phyloP scores from a whole-genome alignment of 1,140 invertebrate species.

The Hylaeus anthracinus region DNA sequence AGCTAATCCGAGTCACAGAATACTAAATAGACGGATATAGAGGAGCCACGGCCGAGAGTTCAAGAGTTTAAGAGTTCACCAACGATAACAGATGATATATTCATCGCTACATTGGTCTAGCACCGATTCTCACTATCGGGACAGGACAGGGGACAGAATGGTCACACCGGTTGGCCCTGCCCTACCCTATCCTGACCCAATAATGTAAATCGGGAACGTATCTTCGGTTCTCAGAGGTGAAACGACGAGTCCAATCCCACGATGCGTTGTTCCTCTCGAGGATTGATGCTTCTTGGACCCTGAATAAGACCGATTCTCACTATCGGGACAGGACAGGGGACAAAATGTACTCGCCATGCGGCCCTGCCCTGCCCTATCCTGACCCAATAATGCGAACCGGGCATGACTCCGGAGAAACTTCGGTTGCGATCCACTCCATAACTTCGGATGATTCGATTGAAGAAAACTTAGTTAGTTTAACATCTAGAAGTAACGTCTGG shows the following conservation, averaged over 20 bases:
- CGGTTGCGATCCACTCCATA: background rate
- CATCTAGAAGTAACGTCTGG: too few species aligned
- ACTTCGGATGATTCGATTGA: background rate
- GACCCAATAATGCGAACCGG: constrained; percentile 48
- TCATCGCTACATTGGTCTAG: background rate
- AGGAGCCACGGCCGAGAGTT: background rate
- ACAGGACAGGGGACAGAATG: constrained; percentile 50
- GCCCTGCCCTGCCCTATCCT: constrained; percentile 49
- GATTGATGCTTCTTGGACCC: background rate
- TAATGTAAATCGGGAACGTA: constrained; percentile 32
- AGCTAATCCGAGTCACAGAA: background rate
- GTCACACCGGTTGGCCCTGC: constrained; percentile 36
- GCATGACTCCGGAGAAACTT: background rate
- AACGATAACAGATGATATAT: too few species aligned
- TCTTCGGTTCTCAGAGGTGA: background rate
- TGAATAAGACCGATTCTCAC: constrained; percentile 37
- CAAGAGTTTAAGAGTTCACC: too few species aligned
- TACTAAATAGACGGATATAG: constrained; percentile 19
- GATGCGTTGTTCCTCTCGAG: background rate
- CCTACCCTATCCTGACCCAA: constrained; percentile 50
- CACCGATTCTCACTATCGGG: constrained; percentile 43
- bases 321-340: constrained; percentile 51
- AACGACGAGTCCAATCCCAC: background rate
- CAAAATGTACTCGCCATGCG: constrained; percentile 35
- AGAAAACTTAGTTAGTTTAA: background rate